Percentiles rank a stretch among this genome's conserved stretches.
phyloP scores from a whole-genome alignment of 2,113 vertebrate species.

The Climacteris rufus region DNA sequence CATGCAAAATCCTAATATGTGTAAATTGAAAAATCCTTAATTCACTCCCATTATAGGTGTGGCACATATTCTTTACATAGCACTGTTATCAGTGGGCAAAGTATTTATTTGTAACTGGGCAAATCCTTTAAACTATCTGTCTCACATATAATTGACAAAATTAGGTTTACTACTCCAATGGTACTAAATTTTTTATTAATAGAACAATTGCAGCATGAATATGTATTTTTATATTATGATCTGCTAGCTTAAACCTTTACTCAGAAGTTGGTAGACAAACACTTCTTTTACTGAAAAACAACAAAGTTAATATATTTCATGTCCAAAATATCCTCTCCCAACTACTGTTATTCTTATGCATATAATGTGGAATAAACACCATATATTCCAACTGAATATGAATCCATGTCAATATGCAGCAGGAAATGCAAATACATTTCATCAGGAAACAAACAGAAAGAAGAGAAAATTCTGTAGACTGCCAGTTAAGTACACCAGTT shows the following conservation, averaged over 20 bases:
- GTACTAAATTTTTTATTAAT: not conserved
- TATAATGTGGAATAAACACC: not conserved
- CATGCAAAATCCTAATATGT: not conserved
- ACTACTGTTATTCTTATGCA: not conserved
- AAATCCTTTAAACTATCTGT: not conserved
- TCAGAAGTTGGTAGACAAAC: not conserved
- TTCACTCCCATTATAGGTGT: not conserved
- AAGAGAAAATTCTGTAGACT: not conserved
- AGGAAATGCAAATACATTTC: not conserved
- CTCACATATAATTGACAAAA: not conserved
- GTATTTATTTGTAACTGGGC: not conserved
- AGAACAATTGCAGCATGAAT: not conserved
- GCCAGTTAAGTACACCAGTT: not conserved
- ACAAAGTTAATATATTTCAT: not conserved
- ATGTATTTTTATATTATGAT: not conserved
- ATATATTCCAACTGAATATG: not conserved
- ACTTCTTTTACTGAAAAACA: not conserved
- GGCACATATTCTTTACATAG: not conserved
- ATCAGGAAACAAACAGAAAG: not conserved
- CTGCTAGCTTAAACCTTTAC: not conserved
- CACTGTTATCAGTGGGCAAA: not conserved
- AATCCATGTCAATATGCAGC: not conserved
- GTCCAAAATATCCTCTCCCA: not conserved
- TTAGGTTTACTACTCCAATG: not conserved
- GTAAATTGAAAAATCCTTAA: not conserved